Evolutionary conservation across 2,797 vertebrate genomes (phyloP).

Genomic region (Mycteria americana): DNA sequence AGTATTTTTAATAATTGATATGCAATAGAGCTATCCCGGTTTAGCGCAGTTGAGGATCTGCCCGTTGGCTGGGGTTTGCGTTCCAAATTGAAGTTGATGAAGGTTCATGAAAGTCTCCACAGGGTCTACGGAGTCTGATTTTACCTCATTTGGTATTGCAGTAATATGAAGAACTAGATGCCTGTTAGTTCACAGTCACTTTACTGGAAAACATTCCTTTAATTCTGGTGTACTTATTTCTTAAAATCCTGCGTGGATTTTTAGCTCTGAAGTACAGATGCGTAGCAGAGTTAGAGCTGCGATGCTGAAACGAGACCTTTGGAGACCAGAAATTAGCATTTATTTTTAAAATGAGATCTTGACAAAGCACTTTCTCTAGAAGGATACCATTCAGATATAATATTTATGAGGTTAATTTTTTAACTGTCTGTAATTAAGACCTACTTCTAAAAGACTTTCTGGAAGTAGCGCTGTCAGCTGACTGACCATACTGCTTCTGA

Average conservation of each 20-base stretch:
- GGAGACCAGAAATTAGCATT: background rate
- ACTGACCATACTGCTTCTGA: background rate
- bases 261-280: background rate
- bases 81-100: background rate
- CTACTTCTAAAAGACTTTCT: background rate
- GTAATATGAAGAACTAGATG: fast-evolving
- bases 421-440: background rate
- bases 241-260: background rate
- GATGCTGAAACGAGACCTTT: background rate
- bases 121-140: background rate
- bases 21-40: background rate
- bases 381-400: background rate
- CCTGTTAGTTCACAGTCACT: background rate
- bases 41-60: background rate
- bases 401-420: background rate
- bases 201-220: background rate
- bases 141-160: background rate
- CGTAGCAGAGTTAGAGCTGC: too few species aligned
- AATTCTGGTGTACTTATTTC: background rate
- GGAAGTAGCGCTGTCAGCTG: background rate
- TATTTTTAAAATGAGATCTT: background rate
- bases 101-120: background rate
- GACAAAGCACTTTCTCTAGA: background rate
- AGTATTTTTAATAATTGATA: background rate
- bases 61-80: fast-evolving